phyloP scores from a whole-genome alignment of 2,888 invertebrate genomes.

The Epinotia demarniana region DNA sequence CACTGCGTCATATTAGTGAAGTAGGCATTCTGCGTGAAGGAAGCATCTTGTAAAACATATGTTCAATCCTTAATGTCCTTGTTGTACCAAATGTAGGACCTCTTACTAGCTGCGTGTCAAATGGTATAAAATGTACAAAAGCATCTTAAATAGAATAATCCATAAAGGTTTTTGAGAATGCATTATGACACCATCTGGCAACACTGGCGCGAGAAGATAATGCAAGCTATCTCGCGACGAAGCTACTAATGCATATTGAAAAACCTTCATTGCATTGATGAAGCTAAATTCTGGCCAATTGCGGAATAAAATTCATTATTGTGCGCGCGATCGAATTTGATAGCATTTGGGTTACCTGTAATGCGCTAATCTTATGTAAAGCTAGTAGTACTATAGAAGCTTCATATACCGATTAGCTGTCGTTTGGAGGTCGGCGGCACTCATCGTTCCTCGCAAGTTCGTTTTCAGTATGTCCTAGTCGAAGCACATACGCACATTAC shows the following conservation, averaged over 20 bases:
- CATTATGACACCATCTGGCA: background rate
- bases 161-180: background rate
- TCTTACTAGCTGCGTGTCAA: background rate
- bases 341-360: background rate
- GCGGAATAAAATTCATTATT: background rate
- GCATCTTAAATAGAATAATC: background rate
- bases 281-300: background rate
- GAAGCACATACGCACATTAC: no score
- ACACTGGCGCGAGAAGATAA: background rate
- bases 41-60: conserved; percentile 13
- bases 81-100: background rate
- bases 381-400: background rate
- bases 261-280: background rate
- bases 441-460: background rate
- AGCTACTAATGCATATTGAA: background rate
- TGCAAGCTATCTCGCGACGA: background rate
- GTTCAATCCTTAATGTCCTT: background rate
- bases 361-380: background rate
- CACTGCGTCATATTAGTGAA: conserved; percentile 7
- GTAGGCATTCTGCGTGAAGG: conserved; percentile 18
- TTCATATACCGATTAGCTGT: background rate
- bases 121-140: background rate
- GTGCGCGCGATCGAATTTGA: background rate
- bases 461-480: background rate
- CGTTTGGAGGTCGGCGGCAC: background rate